Evolutionary conservation across 2,113 vertebrate genomes (phyloP).

Genomic region (Martes martes): DNA sequence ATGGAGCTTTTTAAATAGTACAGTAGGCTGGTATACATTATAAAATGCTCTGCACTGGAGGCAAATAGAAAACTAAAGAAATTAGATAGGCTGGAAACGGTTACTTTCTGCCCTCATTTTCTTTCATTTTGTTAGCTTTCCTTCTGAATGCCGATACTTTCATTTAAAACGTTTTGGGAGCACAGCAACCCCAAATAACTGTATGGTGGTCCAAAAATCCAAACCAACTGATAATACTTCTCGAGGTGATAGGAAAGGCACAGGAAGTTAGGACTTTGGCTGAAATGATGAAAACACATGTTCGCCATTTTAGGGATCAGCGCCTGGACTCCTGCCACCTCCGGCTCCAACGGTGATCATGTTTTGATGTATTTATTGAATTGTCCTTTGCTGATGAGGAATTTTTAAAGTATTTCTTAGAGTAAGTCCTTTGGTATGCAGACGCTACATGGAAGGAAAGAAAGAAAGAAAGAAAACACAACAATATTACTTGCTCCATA

Average conservation of each 20-base stretch:
- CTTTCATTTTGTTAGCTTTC: conserved; percentile 68
- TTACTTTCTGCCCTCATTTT: conserved; percentile 46
- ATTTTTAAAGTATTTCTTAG: conserved; percentile 90
- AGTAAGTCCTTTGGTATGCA: conserved; percentile 91
- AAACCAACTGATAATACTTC: conserved; percentile 80
- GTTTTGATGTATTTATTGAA: conserved; percentile 84
- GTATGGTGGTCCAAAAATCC: conserved; percentile 74
- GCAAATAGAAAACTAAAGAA: conserved; percentile 79
- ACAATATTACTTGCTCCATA: conserved; percentile 77
- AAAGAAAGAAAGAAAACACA: conserved; percentile 72
- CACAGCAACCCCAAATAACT: conserved; percentile 77
- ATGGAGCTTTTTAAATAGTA: conserved; percentile 86
- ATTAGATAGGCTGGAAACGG: conserved; percentile 82
- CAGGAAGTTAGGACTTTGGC: conserved; percentile 88
- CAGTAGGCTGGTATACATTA: conserved; percentile 82
- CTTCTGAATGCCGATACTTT: conserved; percentile 79
- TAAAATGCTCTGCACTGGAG: conserved; percentile 79
- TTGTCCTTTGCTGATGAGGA: conserved; percentile 87
- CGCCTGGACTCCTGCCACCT: conserved; percentile 86
- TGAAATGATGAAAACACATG: conserved; percentile 81
- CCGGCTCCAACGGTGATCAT: conserved; percentile 88
- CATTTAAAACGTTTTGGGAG: conserved; percentile 76
- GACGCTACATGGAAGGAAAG: conserved; percentile 88
- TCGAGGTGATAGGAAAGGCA: conserved; percentile 86
- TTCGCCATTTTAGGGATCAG: conserved; percentile 84